These are phyloP conservation scores for Meriones unguiculatus DNA, from an alignment of 2,113 vertebrate genomes.

Conservation along the genomic window DNA sequence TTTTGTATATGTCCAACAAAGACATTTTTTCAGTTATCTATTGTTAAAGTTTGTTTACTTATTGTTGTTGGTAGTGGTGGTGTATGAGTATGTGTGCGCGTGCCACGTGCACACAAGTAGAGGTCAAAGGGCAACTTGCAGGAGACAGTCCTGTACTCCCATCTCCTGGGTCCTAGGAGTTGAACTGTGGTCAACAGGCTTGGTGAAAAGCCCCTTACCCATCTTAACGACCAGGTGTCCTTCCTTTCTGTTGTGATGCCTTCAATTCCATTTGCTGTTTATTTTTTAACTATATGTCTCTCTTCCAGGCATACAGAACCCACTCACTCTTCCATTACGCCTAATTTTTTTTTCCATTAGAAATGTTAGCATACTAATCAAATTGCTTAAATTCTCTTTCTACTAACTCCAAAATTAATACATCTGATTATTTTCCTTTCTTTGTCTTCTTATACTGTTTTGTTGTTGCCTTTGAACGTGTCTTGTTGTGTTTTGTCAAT, in stretches of 20 bases:
- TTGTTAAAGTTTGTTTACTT: background rate
- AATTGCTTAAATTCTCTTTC: background rate
- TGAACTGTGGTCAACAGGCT: background rate
- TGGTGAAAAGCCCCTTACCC: background rate
- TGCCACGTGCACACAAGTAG: too few species aligned
- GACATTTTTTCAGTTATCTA: background rate
- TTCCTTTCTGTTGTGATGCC: background rate
- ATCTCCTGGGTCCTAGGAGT: background rate
- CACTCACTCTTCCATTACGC: background rate
- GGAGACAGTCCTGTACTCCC: background rate
- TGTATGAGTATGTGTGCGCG: background rate
- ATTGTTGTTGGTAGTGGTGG: background rate
- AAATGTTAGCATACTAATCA: background rate
- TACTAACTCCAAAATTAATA: background rate
- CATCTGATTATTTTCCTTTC: background rate
- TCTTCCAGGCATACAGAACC: background rate
- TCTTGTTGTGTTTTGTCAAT: background rate
- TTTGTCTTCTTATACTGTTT: background rate
- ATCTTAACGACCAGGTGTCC: too few species aligned
- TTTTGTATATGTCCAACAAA: background rate
- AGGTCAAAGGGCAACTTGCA: background rate
- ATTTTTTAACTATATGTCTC: background rate
- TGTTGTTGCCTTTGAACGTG: background rate
- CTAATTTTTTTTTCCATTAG: background rate
- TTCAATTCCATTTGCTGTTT: background rate